phyloP scores from a whole-genome alignment of 2,888 invertebrate species.

The Drosophila nigritarsus region DNA sequence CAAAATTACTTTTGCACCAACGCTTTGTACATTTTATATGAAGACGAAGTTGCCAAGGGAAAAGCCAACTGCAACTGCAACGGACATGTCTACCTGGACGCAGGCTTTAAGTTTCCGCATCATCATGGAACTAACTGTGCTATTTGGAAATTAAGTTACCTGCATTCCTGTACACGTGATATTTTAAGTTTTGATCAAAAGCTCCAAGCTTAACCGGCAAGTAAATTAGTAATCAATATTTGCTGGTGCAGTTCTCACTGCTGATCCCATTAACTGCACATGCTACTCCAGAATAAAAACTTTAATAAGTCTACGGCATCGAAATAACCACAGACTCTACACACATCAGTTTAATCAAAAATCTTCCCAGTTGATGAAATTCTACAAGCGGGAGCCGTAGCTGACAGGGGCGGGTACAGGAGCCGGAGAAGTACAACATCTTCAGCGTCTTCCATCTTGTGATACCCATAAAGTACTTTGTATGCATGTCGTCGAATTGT shows the following conservation, averaged over 20 bases:
- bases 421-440: conserved; percentile 23
- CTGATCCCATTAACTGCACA: conserved; percentile 62
- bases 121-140: conserved; percentile 31
- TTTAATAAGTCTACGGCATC: conserved; percentile 52
- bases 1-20: conserved; percentile 63
- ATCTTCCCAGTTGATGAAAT: conserved; percentile 71
- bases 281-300: conserved; percentile 12
- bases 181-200: conserved; percentile 42
- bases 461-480: conserved; percentile 76
- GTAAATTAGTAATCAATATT: conserved; percentile 76
- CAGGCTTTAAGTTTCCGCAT: conserved; percentile 41
- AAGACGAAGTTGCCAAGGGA: conserved; percentile 43
- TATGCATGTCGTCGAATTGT: conserved; percentile 69
- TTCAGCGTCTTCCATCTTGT: conserved; percentile 50
- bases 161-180: conserved; percentile 47
- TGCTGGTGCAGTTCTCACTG: conserved; percentile 38
- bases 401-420: not conserved
- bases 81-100: conserved; percentile 51
- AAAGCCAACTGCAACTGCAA: conserved; percentile 42
- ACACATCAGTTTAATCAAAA: conserved; percentile 71
- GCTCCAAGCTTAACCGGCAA: conserved; percentile 42
- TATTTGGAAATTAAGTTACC: conserved; percentile 62
- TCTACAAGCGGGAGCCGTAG: conserved; percentile 12
- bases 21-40: conserved; percentile 78
- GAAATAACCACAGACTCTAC: conserved; percentile 35